Conservation (phyloP, 2,113 vertebrate genomes). For the Cranoglanis bouderius region DNA sequence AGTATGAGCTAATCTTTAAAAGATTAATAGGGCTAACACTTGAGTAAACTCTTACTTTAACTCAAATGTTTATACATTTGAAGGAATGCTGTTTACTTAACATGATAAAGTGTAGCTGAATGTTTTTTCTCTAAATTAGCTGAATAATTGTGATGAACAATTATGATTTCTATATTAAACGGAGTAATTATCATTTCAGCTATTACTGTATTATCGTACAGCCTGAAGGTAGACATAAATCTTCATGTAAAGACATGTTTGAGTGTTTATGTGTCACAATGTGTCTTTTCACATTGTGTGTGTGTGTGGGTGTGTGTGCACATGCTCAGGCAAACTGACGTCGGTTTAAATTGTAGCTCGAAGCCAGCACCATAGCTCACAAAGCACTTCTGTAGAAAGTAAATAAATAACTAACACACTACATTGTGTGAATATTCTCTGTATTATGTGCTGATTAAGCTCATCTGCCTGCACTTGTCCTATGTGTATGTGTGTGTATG, state of each 20-base stretch:
- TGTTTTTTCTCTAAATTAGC: neutral
- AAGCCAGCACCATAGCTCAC: constrained; percentile 1
- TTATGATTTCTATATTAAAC: neutral
- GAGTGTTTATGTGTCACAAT: neutral
- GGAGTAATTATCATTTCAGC: neutral
- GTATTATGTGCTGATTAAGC: constrained; percentile 18
- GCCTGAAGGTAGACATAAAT: constrained; percentile 5
- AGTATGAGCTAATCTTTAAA: neutral
- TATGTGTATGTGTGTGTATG: constrained; percentile 19
- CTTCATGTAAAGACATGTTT: constrained; percentile 29
- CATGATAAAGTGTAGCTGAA: neutral
- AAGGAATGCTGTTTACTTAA: constrained; percentile 2
- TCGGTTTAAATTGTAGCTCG: constrained; percentile 20
- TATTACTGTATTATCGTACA: neutral
- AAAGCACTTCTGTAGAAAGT: neutral
- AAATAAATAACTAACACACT: constrained; percentile 17
- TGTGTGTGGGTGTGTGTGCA: constrained; percentile 9
- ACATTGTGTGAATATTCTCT: neutral
- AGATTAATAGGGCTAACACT: neutral
- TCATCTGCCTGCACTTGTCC: constrained; percentile 22
- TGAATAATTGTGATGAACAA: neutral
- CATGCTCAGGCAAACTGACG: neutral
- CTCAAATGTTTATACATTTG: neutral
- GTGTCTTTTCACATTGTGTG: constrained; percentile 12
- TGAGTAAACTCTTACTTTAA: neutral